Conservation (phyloP, 2,888 invertebrate genomes). For the Heteromurus nitidus region DNA sequence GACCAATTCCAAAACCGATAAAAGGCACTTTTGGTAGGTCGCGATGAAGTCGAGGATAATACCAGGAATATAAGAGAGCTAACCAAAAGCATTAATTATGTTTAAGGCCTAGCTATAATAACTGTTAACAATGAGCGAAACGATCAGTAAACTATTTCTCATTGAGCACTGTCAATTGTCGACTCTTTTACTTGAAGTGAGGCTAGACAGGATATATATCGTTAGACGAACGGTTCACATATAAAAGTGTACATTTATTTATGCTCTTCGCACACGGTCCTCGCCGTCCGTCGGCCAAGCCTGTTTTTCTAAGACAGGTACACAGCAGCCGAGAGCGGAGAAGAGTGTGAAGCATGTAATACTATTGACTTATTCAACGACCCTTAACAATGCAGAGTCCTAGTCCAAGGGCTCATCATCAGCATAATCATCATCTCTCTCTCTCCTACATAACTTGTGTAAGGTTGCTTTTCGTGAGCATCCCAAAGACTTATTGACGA, state of each 20-base stretch:
- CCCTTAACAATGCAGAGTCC: conserved; percentile 57
- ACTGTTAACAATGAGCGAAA: conserved; percentile 50
- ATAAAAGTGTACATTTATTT: too few relatives aligned
- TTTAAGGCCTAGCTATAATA: conserved; percentile 59
- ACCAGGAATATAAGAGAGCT: conserved; percentile 14
- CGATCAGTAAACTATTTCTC: conserved; percentile 12
- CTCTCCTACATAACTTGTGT: conserved; percentile 7
- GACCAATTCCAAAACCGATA: conserved; percentile 7
- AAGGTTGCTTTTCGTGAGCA: neutral
- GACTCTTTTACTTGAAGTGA: too few relatives aligned
- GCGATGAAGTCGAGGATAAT: neutral
- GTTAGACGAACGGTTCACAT: neutral
- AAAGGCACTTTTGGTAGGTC: neutral
- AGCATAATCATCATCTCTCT: conserved; percentile 19
- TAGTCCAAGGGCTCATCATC: conserved; percentile 53
- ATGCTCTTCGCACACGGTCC: too few relatives aligned
- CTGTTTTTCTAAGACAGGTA: conserved; percentile 32
- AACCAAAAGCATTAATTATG: conserved; percentile 46
- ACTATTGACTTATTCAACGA: conserved; percentile 45
- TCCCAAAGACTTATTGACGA: neutral
- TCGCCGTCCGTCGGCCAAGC: conserved; percentile 1
- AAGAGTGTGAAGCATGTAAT: neutral
- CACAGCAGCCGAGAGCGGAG: conserved; percentile 3
- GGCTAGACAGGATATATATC: conserved; percentile 27
- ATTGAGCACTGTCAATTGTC: conserved; percentile 21